Conservation (phyloP, 2,888 invertebrate species). For the Ophioninae sp. region DNA sequence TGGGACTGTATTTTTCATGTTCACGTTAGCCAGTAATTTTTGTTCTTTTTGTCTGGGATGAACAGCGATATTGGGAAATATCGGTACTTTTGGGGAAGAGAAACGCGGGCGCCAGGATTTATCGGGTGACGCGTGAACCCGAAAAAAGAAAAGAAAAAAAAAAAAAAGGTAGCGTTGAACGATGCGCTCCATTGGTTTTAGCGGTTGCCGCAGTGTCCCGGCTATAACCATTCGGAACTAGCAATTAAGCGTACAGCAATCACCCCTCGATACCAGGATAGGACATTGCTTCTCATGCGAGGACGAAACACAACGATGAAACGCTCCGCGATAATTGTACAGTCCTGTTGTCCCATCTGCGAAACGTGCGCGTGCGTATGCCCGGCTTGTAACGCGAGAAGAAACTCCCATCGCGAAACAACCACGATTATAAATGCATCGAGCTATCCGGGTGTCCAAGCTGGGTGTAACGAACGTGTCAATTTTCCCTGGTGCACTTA, state of each 20-base stretch:
- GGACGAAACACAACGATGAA: conserved; percentile 18
- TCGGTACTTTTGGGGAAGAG: conserved; percentile 12
- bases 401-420: conserved; percentile 42
- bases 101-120: conserved; percentile 32
- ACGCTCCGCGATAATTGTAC: conserved; percentile 60
- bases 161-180: conserved; percentile 9
- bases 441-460: conserved; percentile 10
- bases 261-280: conserved; percentile 56
- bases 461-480: conserved; percentile 44
- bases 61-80: conserved; percentile 18
- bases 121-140: conserved; percentile 18
- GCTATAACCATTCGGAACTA: conserved; percentile 56
- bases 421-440: conserved; percentile 52
- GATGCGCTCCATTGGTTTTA: conserved; percentile 48
- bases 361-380: conserved; percentile 5
- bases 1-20: not conserved
- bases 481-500: conserved; percentile 47
- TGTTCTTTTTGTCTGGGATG: conserved; percentile 3
- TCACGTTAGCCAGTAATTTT: conserved; percentile 3
- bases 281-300: not conserved
- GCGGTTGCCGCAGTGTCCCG: conserved; percentile 47
- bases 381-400: not conserved
- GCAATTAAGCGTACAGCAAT: conserved; percentile 62
- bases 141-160: conserved; percentile 23
- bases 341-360: conserved; percentile 44